Evolutionary conservation across 2,888 invertebrate species (phyloP).

Genomic region (Isotomurus palustris): DNA sequence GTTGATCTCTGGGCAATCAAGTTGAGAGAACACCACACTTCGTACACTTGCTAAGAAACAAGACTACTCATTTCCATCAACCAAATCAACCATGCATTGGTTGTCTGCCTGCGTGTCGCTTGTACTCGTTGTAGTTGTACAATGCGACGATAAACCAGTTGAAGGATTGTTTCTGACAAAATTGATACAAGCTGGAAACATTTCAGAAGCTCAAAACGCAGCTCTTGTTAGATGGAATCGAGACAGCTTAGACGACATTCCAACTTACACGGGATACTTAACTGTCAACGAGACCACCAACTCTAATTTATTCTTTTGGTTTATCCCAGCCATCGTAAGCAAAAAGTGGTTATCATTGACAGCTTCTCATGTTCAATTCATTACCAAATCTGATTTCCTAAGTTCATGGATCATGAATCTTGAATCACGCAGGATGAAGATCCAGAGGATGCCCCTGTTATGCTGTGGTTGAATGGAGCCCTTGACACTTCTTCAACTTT

Average conservation of each 20-base stretch:
- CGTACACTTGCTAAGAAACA: no score
- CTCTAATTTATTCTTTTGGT: constrained; percentile 14
- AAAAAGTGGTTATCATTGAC: neutral
- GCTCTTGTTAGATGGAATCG: constrained; percentile 1
- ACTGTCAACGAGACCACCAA: constrained; percentile 11
- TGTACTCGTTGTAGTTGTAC: no score
- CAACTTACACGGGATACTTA: constrained; percentile 12
- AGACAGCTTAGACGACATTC: constrained; percentile 1
- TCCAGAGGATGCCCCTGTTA: constrained; percentile 48
- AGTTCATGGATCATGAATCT: neutral
- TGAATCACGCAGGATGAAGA: constrained; percentile 4
- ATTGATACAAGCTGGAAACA: constrained; percentile 2
- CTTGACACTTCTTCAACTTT: constrained; percentile 58
- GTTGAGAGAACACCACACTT: no score
- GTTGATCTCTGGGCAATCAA: no score
- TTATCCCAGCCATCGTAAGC: constrained; percentile 11
- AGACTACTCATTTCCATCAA: no score
- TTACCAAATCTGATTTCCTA: neutral
- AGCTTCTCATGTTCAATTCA: neutral
- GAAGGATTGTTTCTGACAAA: neutral
- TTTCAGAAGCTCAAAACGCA: neutral
- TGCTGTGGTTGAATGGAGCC: constrained; percentile 60
- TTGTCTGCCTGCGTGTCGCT: no score
- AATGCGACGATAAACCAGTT: neutral
- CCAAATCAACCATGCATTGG: no score